Conservation (phyloP, 2,797 vertebrate species). For the Pteropus rufus region DNA sequence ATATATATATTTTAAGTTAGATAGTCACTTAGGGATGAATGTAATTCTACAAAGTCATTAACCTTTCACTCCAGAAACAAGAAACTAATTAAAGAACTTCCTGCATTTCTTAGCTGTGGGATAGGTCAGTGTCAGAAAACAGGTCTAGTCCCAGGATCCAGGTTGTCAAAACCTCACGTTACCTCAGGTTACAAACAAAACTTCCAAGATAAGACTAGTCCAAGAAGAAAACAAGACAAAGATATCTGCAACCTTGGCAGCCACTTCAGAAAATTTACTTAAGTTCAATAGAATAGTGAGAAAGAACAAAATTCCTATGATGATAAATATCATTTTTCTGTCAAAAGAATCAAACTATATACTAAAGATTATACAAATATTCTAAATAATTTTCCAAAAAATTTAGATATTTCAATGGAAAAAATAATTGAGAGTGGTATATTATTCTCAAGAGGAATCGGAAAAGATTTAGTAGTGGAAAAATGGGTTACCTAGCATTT, state of each 20-base stretch:
- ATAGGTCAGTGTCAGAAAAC: background rate
- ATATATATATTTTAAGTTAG: background rate
- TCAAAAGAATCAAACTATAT: background rate
- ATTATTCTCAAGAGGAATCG: background rate
- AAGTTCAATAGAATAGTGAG: background rate
- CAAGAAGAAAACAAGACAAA: background rate
- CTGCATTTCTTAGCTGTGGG: background rate
- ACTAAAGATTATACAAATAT: conserved; percentile 10
- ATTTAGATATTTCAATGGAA: background rate
- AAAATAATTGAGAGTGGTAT: background rate
- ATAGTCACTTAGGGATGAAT: background rate
- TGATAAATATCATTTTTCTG: background rate
- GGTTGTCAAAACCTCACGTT: background rate
- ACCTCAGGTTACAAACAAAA: background rate
- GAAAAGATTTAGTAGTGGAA: background rate
- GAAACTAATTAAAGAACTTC: background rate
- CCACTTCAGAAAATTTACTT: background rate
- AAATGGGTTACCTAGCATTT: background rate
- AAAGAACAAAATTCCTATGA: background rate
- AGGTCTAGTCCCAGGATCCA: background rate
- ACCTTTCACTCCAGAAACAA: background rate
- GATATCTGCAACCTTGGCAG: background rate
- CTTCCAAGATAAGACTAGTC: background rate
- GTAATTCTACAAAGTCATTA: background rate
- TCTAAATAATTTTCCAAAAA: background rate